Percentiles rank a stretch among this genome's conserved stretches.
Evolutionary conservation across 2,113 vertebrate genomes (phyloP).

Genomic region (Odocoileus hemionus): DNA sequence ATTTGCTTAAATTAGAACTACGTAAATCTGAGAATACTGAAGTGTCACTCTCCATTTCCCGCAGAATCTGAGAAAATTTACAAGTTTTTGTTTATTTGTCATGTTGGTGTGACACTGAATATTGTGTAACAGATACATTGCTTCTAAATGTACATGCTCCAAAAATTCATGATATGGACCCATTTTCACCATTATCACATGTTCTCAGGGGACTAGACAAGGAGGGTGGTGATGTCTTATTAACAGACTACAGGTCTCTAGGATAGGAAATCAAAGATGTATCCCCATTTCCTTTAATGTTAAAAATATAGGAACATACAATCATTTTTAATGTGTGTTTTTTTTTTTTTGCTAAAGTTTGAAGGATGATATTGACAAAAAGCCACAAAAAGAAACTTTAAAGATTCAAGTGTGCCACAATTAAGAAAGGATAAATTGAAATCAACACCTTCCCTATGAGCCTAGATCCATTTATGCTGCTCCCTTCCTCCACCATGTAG

Average conservation of each 20-base stretch:
- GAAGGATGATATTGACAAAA: neutral
- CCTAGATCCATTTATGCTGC: neutral
- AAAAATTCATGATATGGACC: neutral
- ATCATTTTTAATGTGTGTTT: neutral
- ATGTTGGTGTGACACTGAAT: neutral
- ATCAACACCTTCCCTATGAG: neutral
- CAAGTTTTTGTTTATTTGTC: neutral
- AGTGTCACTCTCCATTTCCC: neutral
- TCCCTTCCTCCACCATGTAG: neutral
- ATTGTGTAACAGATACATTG: neutral
- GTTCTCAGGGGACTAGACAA: neutral
- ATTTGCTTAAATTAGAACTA: conserved; percentile 6
- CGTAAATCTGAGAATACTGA: neutral
- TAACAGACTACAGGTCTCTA: neutral
- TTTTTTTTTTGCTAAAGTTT: neutral
- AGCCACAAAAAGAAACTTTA: neutral
- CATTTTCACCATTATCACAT: neutral
- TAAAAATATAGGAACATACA: neutral
- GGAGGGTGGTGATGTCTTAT: neutral
- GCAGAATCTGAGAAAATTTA: neutral
- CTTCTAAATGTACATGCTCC: neutral
- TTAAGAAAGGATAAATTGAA: neutral
- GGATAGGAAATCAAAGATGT: neutral
- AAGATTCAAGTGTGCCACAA: neutral
- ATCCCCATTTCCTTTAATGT: neutral